A percentile compares a stretch with the other conserved stretches of the same genome.
Conservation (phyloP, 2,113 vertebrate genomes). For the Apistogramma diplotaenia region DNA sequence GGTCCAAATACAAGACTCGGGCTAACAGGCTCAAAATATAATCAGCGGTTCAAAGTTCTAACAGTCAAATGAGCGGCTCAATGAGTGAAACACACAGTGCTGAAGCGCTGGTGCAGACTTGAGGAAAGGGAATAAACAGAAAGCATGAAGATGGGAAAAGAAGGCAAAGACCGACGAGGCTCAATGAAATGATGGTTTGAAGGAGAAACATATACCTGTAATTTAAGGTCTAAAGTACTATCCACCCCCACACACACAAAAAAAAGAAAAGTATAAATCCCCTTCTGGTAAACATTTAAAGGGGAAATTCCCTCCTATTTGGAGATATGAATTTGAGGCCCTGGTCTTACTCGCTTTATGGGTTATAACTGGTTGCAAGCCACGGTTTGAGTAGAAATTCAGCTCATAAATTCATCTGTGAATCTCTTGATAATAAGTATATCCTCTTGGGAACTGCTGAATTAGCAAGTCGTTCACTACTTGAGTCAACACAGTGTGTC, state of each 20-base stretch:
- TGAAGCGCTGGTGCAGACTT: background rate
- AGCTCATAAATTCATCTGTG: too few species aligned
- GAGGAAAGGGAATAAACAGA: background rate
- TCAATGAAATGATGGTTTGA: background rate
- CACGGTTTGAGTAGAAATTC: background rate
- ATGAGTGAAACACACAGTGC: background rate
- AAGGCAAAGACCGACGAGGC: background rate
- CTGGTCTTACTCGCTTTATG: background rate
- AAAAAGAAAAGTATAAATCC: background rate
- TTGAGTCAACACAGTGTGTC: background rate
- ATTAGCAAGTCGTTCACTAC: background rate
- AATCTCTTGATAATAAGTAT: background rate
- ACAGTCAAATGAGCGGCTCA: background rate
- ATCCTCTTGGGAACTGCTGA: background rate
- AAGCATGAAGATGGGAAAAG: background rate
- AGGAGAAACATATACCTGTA: background rate
- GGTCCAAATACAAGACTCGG: too few species aligned
- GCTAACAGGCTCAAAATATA: too few species aligned
- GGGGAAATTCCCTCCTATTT: background rate
- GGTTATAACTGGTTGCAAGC: background rate
- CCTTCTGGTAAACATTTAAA: background rate
- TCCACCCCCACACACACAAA: too few species aligned
- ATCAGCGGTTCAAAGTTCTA: too few species aligned
- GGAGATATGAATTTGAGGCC: background rate
- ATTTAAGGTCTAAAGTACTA: background rate